Base-by-base conservation (phyloP, 2,113 vertebrate genomes). In the Colaptes auratus region DNA sequence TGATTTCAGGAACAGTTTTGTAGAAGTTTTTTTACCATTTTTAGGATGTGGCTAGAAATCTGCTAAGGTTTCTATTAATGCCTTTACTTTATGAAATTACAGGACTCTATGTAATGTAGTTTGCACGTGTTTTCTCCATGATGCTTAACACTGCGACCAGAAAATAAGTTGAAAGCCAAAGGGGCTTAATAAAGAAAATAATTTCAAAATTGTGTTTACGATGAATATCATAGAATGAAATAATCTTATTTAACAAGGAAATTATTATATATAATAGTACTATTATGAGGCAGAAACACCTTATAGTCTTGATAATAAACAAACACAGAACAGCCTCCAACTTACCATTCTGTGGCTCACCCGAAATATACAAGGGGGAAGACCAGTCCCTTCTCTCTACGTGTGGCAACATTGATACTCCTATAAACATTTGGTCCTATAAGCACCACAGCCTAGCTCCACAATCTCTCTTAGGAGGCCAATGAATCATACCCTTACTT, bases 341-440 rank as follows among this genome's bases (percentile, higher is more conserved):
- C 2, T 53, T 79, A 61, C 15, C 12, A 28, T 17, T 63, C 35
- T 59, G 9, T 44, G 60, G 16, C 17, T 67, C 28, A 31, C 20
- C 13, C 70, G n/a, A 82, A 80, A 66, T 4, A 7, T 24, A 4
- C 12, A 55, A 65, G 6, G 5, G 15, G n/a, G 64, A 87, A 56
- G 31, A 42, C 3, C 11, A 59, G 0, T 0, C 11, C 6, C 36
- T 69, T 3, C 2, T 71, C 23, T 27, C 3, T 12, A n/a, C 11
- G 3, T 7, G 4, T 9, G 28, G 4, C 23, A 65, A n/a, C 3
- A 18, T 48, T 33, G 13, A 60, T 10, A 6, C 91, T 71, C 69
- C 53, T 16, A 11, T 23, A 61, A 64, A 36, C 10, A 50, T 44
- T 31, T 78, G 36, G 7, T 50, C 60, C 23, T 56, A 25, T 12